Evolutionary conservation across 2,113 vertebrate species (phyloP).

Genomic region (Gambusia holbrooki): DNA sequence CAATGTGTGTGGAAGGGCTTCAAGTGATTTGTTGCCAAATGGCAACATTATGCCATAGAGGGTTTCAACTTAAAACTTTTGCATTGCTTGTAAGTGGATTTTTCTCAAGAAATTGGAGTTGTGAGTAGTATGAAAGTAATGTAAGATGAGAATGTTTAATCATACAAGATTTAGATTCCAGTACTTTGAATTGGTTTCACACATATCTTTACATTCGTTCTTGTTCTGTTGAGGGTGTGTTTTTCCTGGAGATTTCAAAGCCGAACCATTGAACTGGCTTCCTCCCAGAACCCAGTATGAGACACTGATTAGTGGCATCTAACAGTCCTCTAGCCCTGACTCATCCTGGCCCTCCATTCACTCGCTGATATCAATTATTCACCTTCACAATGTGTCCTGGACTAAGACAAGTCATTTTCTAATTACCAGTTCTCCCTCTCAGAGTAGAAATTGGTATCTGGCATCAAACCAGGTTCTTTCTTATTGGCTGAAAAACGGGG

Average conservation of each 20-base stretch:
- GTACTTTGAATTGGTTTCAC: not conserved
- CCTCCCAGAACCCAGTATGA: slow-evolving; percentile 43
- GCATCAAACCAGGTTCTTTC: slow-evolving; percentile 8
- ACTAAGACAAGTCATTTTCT: slow-evolving; percentile 47
- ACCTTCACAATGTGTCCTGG: slow-evolving; percentile 48
- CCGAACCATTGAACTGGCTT: slow-evolving; percentile 46
- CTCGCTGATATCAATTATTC: slow-evolving; percentile 68
- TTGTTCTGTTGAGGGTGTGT: not conserved
- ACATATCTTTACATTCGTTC: not conserved
- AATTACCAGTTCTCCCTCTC: slow-evolving; percentile 50
- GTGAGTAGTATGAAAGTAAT: slow-evolving; percentile 8
- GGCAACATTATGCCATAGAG: too few species aligned
- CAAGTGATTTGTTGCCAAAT: too few species aligned
- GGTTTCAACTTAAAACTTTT: slow-evolving; percentile 4
- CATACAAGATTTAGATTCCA: not conserved
- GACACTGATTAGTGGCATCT: slow-evolving; percentile 62
- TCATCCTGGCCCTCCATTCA: slow-evolving; percentile 60
- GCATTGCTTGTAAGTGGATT: slow-evolving; percentile 2
- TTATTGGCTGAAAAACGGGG: not conserved
- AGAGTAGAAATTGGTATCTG: slow-evolving; percentile 9
- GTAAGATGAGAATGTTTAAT: not conserved
- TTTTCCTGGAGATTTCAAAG: slow-evolving; percentile 32
- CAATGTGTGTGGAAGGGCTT: too few species aligned
- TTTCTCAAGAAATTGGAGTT: slow-evolving; percentile 15
- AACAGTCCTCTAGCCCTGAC: slow-evolving; percentile 68